These are phyloP conservation scores for Microplitis demolitor DNA, from an alignment of 1,140 invertebrate genomes.

Conservation along the genomic window DNA sequence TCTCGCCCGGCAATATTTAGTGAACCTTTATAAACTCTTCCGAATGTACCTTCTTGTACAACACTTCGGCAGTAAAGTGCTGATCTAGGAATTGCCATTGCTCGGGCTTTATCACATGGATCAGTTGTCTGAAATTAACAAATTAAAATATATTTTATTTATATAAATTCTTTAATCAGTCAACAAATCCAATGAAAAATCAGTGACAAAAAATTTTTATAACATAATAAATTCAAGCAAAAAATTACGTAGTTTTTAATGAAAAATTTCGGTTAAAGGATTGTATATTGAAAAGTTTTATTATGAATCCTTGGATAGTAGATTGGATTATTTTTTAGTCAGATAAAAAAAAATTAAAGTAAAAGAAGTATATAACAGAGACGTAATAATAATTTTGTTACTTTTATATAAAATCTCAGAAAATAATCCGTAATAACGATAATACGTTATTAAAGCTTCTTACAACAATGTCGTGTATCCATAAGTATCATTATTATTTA, in stretches of 20 bases:
- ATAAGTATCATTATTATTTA: background rate
- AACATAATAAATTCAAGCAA: no score
- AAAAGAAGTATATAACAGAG: background rate
- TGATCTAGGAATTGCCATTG: slow-evolving; percentile 69
- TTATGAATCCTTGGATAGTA: no score
- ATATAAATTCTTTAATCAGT: background rate
- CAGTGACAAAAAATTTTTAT: background rate
- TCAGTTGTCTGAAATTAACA: slow-evolving; percentile 54
- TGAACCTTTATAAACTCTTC: slow-evolving; percentile 77
- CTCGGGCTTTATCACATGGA: slow-evolving; percentile 71
- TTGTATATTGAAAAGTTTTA: no score
- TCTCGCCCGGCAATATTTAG: slow-evolving; percentile 68
- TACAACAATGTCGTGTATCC: background rate
- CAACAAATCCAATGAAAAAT: background rate
- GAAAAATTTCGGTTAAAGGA: no score
- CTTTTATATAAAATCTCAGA: background rate
- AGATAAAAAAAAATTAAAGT: no score
- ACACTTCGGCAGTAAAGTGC: slow-evolving; percentile 69
- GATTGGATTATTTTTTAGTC: no score
- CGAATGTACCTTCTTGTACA: slow-evolving; percentile 82
- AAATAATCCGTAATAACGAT: background rate
- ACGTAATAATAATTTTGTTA: background rate
- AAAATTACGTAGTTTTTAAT: no score
- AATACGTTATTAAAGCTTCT: background rate
- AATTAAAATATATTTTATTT: slow-evolving; percentile 25